Evolutionary conservation across 1,140 invertebrate genomes (phyloP), one percentile per base, ranked within the genome.

Genomic region (Lethrus apterus): DNA sequence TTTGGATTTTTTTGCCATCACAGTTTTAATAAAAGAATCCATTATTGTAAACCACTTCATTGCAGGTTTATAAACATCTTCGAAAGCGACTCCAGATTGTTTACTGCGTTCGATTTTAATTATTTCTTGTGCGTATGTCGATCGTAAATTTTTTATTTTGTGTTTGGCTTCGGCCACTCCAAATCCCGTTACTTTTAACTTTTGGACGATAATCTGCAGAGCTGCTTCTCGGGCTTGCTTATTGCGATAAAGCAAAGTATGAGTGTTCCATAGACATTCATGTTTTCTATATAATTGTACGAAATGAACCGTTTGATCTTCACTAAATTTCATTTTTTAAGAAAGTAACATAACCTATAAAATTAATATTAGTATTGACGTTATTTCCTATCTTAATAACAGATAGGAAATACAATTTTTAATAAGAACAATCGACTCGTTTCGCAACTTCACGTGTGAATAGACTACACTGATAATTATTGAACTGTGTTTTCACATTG

Each of bases 131-230:
- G 1, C 9, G 5, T 29, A 46, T 5, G 44, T 46, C 4, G 38
- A 41, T n/a, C 41, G 9, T 32, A 44, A 44, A 15, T 44, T 44
- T 44, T 32, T 44, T 19, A 44, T 44, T 44, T 32, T 44, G 11
- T 30, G 18, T 8, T 32, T 32, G 14, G 14, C 13, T 4, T 44
- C 41, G 14, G 13, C 3, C 9, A 21, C 26, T 10, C 15, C 15
- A 38, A 46, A 46, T 13, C 21, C 33, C 13, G 19, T 33, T 24
- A 38, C 38, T 17, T 19, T 15, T 20, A 46, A 21, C 13, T 14
- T 19, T 46, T 34, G 17, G 9, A 46, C 44, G 10, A 35, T 23
- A 20, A 26, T 34, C 24, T 46, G 19, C 11, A 21, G 8, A 14
- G 32, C 31, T 21, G 31, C 44, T 41, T 24, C 29, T 26, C 33